Evolutionary conservation across 2,888 invertebrate genomes (phyloP), one percentile per base, ranked within the genome.

Genomic region (Cryptocephalus moraei): DNA sequence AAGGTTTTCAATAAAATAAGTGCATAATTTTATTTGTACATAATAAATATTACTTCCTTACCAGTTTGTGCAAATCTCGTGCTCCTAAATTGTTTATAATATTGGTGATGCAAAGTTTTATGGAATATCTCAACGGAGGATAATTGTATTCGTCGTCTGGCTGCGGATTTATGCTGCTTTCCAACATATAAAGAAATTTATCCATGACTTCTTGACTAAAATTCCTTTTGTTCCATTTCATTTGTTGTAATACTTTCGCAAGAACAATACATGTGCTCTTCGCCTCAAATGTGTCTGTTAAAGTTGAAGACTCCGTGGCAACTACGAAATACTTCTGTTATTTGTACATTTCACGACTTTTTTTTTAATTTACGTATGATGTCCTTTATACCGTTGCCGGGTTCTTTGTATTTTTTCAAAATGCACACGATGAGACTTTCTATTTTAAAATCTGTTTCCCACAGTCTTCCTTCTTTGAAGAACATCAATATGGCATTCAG

Each of bases 31-130:
- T n/a, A n/a, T n/a, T n/a, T n/a, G n/a, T n/a, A n/a, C n/a, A n/a
- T n/a, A n/a, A n/a, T 22, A 22, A 22, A 2, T 22, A 6, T 22
- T 22, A 22, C 6, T 4, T 22, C n/a, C 55, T 56, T 59, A 68
- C 66, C 47, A 78, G 69, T 9, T 68, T 60, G 22, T 78, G 58
- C 10, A 79, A 62, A 54, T 77, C 70, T 4, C 65, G 56, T 44
- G 76, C 76, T 4, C 68, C 58, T 10, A 76, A 68, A 52, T 75
- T 73, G 42, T 73, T 70, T 11, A 78, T 73, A 9, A 76, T 71
- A 13, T 75, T 69, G 32, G 74, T 69, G 1, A 81, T 57, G 52
- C 78, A 79, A 1, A 76, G 72, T 57, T 79, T 78, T 8, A 80
- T 68, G 2, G 77, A 75, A 53, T 72, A 75, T 34, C 68, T 69